A percentile compares a stretch with the other conserved stretches of the same genome.
These are phyloP conservation scores for Sanderia malayensis DNA, from an alignment of 30 jellyfish, hydroid and myxozoan species.

Conservation along the genomic window DNA sequence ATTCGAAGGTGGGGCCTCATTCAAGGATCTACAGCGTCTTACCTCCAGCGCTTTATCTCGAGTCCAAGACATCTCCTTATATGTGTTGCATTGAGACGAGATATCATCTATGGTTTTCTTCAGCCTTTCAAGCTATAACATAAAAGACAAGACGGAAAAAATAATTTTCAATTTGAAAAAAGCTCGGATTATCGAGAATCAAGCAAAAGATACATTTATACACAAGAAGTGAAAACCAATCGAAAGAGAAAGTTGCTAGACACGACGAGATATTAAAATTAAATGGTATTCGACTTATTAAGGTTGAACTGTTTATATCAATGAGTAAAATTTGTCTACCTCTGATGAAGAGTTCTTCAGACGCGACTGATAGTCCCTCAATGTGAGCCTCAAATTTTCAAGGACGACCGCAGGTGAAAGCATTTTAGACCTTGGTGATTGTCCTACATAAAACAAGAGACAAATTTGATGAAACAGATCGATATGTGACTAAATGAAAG, in stretches of 20 bases:
- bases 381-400: conserved; percentile 30
- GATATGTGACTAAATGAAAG: too few species aligned
- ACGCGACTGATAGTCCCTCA: conserved; percentile 53
- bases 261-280: too few species aligned
- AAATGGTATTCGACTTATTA: too few species aligned
- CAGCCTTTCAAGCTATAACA: conserved; percentile 32
- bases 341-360: conserved; percentile 28
- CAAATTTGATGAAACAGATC: too few species aligned
- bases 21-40: too few species aligned
- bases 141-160: too few species aligned
- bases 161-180: not conserved
- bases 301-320: too few species aligned
- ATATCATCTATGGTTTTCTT: conserved; percentile 16
- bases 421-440: conserved; percentile 13
- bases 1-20: not conserved
- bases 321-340: too few species aligned
- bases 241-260: too few species aligned
- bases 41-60: conserved; percentile 62
- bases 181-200: too few species aligned
- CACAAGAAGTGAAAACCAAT: too few species aligned
- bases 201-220: too few species aligned
- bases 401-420: conserved; percentile 17
- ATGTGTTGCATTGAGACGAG: conserved; percentile 24
- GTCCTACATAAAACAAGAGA: not conserved
- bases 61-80: conserved; percentile 24